A percentile compares a stretch with the other conserved stretches of the same genome.
phyloP scores from a whole-genome alignment of 2,113 vertebrate genomes.

The Gracilinanus agilis region DNA sequence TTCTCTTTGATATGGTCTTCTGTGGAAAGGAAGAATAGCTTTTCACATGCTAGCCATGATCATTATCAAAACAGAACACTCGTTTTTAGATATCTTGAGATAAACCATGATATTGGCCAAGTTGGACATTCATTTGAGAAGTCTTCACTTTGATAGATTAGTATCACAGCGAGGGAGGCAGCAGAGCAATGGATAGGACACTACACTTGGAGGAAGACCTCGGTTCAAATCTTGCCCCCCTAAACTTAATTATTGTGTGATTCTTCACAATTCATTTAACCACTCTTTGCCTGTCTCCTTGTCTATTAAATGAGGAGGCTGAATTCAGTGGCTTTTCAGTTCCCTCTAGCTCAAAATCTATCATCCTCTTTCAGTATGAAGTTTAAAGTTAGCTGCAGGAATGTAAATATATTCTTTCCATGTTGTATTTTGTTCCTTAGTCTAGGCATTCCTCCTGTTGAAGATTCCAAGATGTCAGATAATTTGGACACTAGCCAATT shows the following conservation, averaged over 20 bases:
- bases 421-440: background rate
- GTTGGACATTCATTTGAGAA: background rate
- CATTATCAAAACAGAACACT: constrained; percentile 44
- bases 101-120: background rate
- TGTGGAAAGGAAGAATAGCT: background rate
- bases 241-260: background rate
- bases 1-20: constrained; percentile 31
- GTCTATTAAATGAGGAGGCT: background rate
- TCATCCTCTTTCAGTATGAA: background rate
- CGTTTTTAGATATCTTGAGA: background rate
- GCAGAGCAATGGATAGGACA: background rate
- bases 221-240: background rate
- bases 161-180: background rate
- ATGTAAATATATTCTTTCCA: constrained; percentile 48
- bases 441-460: background rate
- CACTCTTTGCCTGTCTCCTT: background rate
- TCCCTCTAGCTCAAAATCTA: background rate
- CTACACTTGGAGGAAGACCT: background rate
- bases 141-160: background rate
- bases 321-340: background rate
- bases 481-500: background rate
- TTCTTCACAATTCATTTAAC: background rate
- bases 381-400: background rate
- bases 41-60: constrained; percentile 18
- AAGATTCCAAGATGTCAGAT: background rate